Conservation (phyloP, 2,113 vertebrate genomes). For the Hystrix brachyura region DNA sequence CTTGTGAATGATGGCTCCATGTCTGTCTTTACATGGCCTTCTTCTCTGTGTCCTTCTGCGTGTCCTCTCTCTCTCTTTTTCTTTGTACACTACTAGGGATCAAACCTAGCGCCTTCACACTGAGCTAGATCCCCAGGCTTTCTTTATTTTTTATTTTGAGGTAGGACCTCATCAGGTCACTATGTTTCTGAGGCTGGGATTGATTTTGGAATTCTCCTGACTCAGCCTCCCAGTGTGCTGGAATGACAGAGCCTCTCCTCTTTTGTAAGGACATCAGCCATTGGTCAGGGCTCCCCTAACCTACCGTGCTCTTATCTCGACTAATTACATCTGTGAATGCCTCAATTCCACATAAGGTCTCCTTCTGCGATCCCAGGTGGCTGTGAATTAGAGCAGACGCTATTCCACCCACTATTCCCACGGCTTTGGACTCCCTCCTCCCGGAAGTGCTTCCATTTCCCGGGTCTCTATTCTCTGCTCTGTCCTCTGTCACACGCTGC, state of each 20-base stretch:
- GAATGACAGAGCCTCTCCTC: not conserved
- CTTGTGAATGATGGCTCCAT: not conserved
- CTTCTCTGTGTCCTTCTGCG: not conserved
- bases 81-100: not conserved
- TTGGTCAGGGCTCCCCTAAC: not conserved
- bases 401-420: not conserved
- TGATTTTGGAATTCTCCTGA: not conserved
- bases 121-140: not conserved
- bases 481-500: not conserved
- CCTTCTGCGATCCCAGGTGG: not conserved
- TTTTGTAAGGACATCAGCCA: not conserved
- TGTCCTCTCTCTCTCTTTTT: not conserved
- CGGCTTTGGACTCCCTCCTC: fast-evolving
- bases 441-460: fast-evolving
- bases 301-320: not conserved
- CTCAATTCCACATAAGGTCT: not conserved
- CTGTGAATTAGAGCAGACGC: fast-evolving
- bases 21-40: not conserved
- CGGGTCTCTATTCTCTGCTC: no score
- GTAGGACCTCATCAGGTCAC: not conserved
- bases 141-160: not conserved
- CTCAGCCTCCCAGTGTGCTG: not conserved
- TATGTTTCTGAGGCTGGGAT: not conserved
- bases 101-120: not conserved
- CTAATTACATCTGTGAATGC: no score